Conservation (phyloP, 2,113 vertebrate genomes). For the Ochotona princeps region DNA sequence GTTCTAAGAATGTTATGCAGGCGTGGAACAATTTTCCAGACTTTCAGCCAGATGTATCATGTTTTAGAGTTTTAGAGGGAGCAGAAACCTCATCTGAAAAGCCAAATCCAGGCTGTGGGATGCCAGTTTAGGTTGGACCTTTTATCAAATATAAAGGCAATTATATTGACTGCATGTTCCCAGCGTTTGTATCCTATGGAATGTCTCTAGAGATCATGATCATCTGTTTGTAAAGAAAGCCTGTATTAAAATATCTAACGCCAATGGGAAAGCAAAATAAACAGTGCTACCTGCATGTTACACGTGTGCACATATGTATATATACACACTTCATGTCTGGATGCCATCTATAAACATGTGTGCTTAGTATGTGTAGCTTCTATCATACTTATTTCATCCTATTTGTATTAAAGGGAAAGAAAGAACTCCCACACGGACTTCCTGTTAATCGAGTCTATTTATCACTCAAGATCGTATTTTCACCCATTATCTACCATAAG, state of each 20-base stretch:
- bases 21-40: slow-evolving; percentile 85
- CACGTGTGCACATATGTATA: background rate
- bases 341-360: background rate
- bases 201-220: slow-evolving; percentile 62
- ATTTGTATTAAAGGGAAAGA: slow-evolving; percentile 12
- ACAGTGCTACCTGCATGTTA: background rate
- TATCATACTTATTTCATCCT: background rate
- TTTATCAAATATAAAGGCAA: slow-evolving; percentile 60
- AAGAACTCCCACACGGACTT: background rate
- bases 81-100: slow-evolving; percentile 69
- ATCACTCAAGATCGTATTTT: background rate
- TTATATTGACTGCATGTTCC: slow-evolving; percentile 58
- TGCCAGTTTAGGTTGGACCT: slow-evolving; percentile 62
- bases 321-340: background rate
- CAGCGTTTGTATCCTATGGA: slow-evolving; percentile 38
- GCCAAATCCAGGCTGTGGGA: slow-evolving; percentile 62
- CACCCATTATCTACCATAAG: background rate
- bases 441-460: background rate
- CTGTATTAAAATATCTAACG: slow-evolving; percentile 44
- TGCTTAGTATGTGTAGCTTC: background rate
- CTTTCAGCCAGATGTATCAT: slow-evolving; percentile 82
- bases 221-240: slow-evolving; percentile 52
- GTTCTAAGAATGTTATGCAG: slow-evolving; percentile 85
- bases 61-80: slow-evolving; percentile 71
- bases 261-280: slow-evolving; percentile 24